Percentiles rank a stretch among this genome's conserved stretches.
Conservation (phyloP, 2,797 vertebrate species). For the Telmatherina bonti region DNA sequence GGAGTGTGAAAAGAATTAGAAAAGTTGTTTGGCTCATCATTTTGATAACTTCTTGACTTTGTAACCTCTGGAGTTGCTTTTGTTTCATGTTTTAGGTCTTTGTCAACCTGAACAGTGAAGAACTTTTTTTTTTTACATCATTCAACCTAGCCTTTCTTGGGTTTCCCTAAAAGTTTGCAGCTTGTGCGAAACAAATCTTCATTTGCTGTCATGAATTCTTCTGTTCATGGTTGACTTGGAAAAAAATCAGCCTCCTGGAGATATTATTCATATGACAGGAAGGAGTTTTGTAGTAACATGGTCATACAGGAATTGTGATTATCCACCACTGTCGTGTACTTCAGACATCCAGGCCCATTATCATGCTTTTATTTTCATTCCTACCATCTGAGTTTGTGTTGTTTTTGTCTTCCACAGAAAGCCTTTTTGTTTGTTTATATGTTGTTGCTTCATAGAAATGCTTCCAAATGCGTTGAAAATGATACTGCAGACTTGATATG, state of each 20-base stretch:
- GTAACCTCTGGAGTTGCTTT: no score
- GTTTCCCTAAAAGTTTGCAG: no score
- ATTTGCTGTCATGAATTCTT: background rate
- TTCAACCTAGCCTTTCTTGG: no score
- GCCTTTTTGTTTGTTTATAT: background rate
- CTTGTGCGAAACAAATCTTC: no score
- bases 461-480: background rate
- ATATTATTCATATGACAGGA: background rate
- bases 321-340: background rate
- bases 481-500: background rate
- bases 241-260: background rate
- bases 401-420: background rate
- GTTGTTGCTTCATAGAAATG: background rate
- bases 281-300: no score
- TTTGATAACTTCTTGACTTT: no score
- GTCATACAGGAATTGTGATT: background rate
- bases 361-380: background rate
- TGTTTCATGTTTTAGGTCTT: no score
- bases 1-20: no score
- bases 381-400: background rate
- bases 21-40: no score
- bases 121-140: no score
- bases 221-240: background rate
- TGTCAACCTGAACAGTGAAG: no score
- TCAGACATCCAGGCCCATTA: background rate